Conservation (phyloP, 2,113 vertebrate genomes). For the Gobio gobio region DNA sequence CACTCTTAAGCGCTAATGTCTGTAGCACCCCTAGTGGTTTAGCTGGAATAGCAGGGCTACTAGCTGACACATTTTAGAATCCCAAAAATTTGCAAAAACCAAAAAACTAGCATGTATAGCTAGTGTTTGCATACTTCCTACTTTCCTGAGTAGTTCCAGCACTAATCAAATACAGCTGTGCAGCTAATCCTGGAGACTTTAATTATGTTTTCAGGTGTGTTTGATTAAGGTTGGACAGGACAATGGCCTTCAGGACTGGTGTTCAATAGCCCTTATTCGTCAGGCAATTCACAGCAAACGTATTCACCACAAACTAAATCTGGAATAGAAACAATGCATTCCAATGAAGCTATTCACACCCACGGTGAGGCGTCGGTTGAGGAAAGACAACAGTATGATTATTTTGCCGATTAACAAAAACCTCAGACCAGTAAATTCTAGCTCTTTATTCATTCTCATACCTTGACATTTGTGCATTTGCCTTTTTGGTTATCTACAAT, state of each 20-base stretch:
- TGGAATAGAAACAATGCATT: neutral
- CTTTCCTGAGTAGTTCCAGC: neutral
- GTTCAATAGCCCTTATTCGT: neutral
- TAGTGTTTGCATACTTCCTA: no score
- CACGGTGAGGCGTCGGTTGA: neutral
- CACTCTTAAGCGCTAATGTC: neutral
- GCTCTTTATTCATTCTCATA: neutral
- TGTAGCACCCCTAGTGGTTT: neutral
- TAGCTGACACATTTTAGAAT: no score
- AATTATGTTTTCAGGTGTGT: conserved; percentile 16
- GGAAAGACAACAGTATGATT: neutral
- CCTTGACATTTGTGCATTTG: neutral
- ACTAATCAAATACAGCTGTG: conserved; percentile 7
- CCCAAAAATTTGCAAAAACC: no score
- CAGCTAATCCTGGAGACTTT: neutral
- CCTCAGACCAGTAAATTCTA: neutral
- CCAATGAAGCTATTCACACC: neutral
- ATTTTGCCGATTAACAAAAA: neutral
- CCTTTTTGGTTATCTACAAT: neutral
- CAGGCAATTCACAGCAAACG: no score
- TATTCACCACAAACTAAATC: neutral
- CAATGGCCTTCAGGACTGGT: neutral
- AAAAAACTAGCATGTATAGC: no score
- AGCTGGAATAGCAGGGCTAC: neutral
- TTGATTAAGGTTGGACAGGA: neutral